Evolutionary conservation across 2,888 invertebrate genomes (phyloP).

Genomic region (Limulus polyphemus): DNA sequence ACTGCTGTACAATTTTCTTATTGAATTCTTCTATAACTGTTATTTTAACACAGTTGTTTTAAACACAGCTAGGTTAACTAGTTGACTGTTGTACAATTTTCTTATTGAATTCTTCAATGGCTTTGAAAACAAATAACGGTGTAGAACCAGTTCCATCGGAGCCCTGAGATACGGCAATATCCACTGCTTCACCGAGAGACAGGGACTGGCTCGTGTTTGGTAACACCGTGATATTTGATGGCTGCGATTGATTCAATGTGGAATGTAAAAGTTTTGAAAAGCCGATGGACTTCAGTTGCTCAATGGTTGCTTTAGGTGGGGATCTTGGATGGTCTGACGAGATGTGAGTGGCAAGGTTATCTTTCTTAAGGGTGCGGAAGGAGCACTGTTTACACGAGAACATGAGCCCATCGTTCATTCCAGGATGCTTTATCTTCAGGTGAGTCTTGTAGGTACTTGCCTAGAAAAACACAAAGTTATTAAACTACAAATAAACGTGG

Average conservation of each 20-base stretch:
- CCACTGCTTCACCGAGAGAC: conserved; percentile 18
- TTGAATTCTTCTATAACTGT: too few relatives aligned
- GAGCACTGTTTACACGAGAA: conserved; percentile 50
- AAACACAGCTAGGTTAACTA: too few relatives aligned
- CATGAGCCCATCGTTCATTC: conserved; percentile 48
- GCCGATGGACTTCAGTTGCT: too few relatives aligned
- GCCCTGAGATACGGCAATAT: conserved; percentile 14
- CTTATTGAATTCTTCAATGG: too few relatives aligned
- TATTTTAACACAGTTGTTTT: too few relatives aligned
- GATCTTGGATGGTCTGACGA: conserved; percentile 7
- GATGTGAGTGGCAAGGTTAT: conserved; percentile 38
- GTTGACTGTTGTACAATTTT: too few relatives aligned
- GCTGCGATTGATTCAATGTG: conserved; percentile 3
- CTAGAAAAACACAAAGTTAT: conserved; percentile 38
- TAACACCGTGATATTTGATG: neutral
- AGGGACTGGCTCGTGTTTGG: neutral
- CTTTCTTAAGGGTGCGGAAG: conserved; percentile 52
- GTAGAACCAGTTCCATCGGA: neutral
- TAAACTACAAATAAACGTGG: neutral
- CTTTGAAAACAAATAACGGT: too few relatives aligned
- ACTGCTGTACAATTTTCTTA: too few relatives aligned
- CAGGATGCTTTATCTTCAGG: conserved; percentile 62
- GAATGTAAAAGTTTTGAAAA: too few relatives aligned
- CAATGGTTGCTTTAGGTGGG: too few relatives aligned
- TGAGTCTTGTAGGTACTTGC: conserved; percentile 64